Percentiles rank a stretch among this genome's conserved stretches.
Evolutionary conservation across 2,113 vertebrate species (phyloP).

Genomic region (Labeo catla): DNA sequence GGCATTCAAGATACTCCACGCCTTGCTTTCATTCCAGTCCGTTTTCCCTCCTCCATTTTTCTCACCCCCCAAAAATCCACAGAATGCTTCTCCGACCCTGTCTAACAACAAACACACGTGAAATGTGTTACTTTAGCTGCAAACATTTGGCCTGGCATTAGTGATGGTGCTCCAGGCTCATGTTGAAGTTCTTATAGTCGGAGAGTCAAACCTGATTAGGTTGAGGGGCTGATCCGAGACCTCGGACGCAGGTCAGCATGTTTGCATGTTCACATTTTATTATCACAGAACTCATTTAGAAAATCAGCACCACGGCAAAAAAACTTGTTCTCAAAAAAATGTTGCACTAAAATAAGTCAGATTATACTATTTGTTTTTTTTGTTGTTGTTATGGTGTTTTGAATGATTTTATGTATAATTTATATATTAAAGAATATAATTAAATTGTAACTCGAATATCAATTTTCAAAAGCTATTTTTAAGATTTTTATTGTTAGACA

Average conservation of each 20-base stretch:
- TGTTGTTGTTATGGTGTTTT: background rate
- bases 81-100: conserved; percentile 47
- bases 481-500: too few relatives aligned
- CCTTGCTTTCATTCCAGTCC: conserved; percentile 61
- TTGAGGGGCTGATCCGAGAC: conserved; percentile 68
- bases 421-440: background rate
- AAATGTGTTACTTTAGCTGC: conserved; percentile 78
- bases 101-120: conserved; percentile 56
- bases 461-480: too few relatives aligned
- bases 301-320: background rate
- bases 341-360: background rate
- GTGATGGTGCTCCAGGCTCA: conserved; percentile 70
- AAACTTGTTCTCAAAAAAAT: background rate
- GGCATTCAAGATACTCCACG: conserved; percentile 52
- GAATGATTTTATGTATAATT: background rate
- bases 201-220: conserved; percentile 77
- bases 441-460: background rate
- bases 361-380: background rate
- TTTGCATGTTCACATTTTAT: conserved; percentile 76
- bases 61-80: conserved; percentile 55
- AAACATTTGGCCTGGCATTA: conserved; percentile 75
- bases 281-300: conserved; percentile 58
- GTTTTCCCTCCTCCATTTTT: conserved; percentile 36
- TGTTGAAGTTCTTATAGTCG: conserved; percentile 67
- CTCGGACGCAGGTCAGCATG: conserved; percentile 53